Evolutionary conservation across 2,888 invertebrate genomes (phyloP).

Genomic region (Amblyteles armatorius): DNA sequence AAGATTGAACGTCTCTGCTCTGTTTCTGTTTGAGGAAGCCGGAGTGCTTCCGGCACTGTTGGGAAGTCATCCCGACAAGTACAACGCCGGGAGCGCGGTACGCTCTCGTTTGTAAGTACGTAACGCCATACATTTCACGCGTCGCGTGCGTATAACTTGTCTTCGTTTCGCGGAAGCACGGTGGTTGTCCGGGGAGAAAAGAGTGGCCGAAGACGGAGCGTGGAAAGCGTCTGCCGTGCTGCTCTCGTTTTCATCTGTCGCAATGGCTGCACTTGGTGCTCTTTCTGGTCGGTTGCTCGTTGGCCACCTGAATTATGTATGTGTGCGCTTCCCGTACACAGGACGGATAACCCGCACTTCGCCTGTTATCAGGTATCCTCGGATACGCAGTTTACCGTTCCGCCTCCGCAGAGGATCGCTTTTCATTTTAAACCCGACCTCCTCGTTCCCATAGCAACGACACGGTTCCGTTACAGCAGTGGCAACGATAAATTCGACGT

Average conservation of each 20-base stretch:
- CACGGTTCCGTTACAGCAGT: constrained; percentile 46
- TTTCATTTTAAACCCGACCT: constrained; percentile 47
- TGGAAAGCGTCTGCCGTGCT: constrained; percentile 33
- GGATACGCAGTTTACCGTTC: constrained; percentile 61
- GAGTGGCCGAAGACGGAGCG: constrained; percentile 7
- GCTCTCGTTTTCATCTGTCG: constrained; percentile 41
- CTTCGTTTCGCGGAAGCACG: constrained; percentile 49
- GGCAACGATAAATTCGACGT: constrained; percentile 58
- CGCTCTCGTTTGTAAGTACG: constrained; percentile 21
- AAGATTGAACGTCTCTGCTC: background rate
- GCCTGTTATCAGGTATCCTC: constrained; percentile 59
- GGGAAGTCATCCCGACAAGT: background rate
- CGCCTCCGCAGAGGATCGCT: constrained; percentile 33
- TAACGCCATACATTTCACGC: background rate
- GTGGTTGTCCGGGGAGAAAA: constrained; percentile 19
- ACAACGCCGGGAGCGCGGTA: constrained; percentile 8
- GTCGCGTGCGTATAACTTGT: constrained; percentile 51
- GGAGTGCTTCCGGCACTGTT: constrained; percentile 18
- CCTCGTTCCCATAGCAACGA: constrained; percentile 11
- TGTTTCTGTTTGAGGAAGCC: constrained; percentile 7
- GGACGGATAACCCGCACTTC: constrained; percentile 43
- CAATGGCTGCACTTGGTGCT: background rate
- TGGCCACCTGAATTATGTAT: constrained; percentile 53
- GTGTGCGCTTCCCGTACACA: constrained; percentile 37
- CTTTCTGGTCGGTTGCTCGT: constrained; percentile 11